These are phyloP conservation scores for Oncorhynchus clarkii DNA, from an alignment of 2,113 vertebrate species.

Conservation along the genomic window DNA sequence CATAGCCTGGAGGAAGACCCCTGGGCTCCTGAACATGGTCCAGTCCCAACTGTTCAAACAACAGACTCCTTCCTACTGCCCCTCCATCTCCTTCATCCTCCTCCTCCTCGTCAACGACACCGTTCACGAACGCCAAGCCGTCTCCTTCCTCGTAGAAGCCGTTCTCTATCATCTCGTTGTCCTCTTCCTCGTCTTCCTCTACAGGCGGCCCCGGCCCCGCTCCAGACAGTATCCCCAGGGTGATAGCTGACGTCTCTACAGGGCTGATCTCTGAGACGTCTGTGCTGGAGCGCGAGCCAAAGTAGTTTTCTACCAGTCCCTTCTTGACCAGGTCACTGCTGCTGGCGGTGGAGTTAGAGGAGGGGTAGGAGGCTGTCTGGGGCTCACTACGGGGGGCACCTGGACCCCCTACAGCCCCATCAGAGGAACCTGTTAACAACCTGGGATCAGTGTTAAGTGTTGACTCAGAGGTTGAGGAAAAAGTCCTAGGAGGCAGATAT, in stretches of 20 bases:
- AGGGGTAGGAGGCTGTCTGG: slow-evolving; percentile 66
- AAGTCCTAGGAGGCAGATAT: slow-evolving; percentile 15
- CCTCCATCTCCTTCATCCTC: slow-evolving; percentile 49
- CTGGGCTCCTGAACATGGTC: slow-evolving; percentile 59
- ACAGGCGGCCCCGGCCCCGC: slow-evolving; percentile 62
- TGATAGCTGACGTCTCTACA: slow-evolving; percentile 71
- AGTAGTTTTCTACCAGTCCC: slow-evolving; percentile 96
- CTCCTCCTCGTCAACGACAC: slow-evolving; percentile 65
- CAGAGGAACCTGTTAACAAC: slow-evolving; percentile 25
- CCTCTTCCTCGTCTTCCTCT: slow-evolving; percentile 74
- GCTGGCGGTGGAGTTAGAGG: slow-evolving; percentile 79
- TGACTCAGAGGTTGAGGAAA: slow-evolving; percentile 12
- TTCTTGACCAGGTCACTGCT: slow-evolving; percentile 90
- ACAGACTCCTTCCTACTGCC: slow-evolving; percentile 67
- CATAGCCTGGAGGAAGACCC: slow-evolving; percentile 40
- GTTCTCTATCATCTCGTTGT: slow-evolving; percentile 94
- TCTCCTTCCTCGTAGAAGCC: slow-evolving; percentile 93
- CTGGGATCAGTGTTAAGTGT: slow-evolving; percentile 55
- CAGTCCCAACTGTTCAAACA: slow-evolving; percentile 62
- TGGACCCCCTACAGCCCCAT: slow-evolving; percentile 30
- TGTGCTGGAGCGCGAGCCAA: slow-evolving; percentile 84
- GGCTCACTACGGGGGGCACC: slow-evolving; percentile 54
- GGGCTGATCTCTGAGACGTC: slow-evolving; percentile 84
- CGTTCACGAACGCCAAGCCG: slow-evolving; percentile 73
- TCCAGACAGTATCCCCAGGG: slow-evolving; percentile 60